A percentile compares a stretch with the other conserved stretches of the same genome.
These are phyloP conservation scores for Metaphire vulgaris DNA, from an alignment of 1,140 invertebrate genomes.

Conservation along the genomic window DNA sequence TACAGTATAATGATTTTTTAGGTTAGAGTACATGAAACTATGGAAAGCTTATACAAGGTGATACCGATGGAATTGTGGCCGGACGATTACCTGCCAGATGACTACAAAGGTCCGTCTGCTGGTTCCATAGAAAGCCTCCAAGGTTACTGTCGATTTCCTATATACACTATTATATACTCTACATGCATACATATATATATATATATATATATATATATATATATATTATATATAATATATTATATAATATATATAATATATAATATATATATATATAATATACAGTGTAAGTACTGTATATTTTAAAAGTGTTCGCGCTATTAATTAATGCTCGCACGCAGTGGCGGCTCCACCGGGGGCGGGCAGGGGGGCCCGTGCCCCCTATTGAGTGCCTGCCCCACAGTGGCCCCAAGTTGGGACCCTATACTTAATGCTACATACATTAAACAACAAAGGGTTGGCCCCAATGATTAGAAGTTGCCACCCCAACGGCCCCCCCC, in stretches of 20 bases:
- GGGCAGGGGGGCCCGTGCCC: too few relatives aligned
- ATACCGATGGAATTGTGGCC: constrained; percentile 24
- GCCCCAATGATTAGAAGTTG: too few relatives aligned
- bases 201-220: not conserved
- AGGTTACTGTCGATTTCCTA: not conserved
- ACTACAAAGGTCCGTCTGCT: constrained; percentile 23
- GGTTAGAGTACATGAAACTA: not conserved
- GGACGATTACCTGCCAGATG: constrained; percentile 26
- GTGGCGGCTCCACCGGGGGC: too few relatives aligned
- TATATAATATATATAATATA: not conserved
- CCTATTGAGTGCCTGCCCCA: too few relatives aligned
- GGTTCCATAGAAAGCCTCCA: constrained; percentile 17
- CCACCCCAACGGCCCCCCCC: too few relatives aligned
- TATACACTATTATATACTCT: not conserved
- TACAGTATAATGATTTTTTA: not conserved
- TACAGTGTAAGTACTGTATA: not conserved
- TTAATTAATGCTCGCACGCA: not conserved
- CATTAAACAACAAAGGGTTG: too few relatives aligned
- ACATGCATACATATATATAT: not conserved
- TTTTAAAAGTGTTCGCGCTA: not conserved
- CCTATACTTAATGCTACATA: too few relatives aligned
- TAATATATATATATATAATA: not conserved
- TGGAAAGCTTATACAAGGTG: constrained; percentile 26
- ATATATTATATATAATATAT: not conserved
- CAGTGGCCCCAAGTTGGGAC: too few relatives aligned